A percentile compares a stretch with the other conserved stretches of the same genome.
Evolutionary conservation across 2,888 invertebrate genomes (phyloP).

Genomic region (Drosophila greeni): DNA sequence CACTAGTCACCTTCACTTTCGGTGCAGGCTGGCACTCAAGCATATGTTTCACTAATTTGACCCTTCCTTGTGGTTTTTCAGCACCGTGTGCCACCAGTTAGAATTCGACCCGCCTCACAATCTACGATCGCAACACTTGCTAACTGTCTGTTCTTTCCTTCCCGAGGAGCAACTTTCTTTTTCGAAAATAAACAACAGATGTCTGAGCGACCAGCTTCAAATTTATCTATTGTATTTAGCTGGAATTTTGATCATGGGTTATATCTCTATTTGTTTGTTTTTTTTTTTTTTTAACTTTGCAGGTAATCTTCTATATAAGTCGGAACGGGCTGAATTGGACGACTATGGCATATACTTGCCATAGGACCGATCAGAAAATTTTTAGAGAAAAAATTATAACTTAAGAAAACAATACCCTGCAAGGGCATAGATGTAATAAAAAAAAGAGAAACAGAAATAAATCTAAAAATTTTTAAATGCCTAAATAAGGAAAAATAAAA

Average conservation of each 20-base stretch:
- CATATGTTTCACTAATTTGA: slow-evolving; percentile 57
- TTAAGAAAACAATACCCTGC: too few relatives aligned
- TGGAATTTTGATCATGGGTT: slow-evolving; percentile 13
- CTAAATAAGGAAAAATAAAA: too few relatives aligned
- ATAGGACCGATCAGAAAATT: too few relatives aligned
- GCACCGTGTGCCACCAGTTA: slow-evolving; percentile 60
- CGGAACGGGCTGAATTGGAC: too few relatives aligned
- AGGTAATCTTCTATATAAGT: too few relatives aligned
- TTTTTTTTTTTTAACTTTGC: too few relatives aligned
- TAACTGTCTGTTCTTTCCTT: slow-evolving; percentile 20
- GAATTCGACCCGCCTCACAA: slow-evolving; percentile 41
- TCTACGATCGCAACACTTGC: slow-evolving; percentile 54
- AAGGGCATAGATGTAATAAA: too few relatives aligned
- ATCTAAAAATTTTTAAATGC: too few relatives aligned
- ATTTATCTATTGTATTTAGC: slow-evolving; percentile 50
- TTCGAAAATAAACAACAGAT: slow-evolving; percentile 5
- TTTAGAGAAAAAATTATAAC: too few relatives aligned
- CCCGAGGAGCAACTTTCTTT: slow-evolving; percentile 52
- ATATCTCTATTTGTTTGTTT: too few relatives aligned
- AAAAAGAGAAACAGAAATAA: too few relatives aligned
- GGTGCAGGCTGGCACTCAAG: slow-evolving; percentile 52
- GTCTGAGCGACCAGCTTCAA: slow-evolving; percentile 45
- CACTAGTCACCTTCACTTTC: slow-evolving; percentile 47
- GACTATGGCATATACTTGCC: too few relatives aligned
- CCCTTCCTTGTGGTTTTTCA: slow-evolving; percentile 52